A percentile compares a stretch with the other conserved stretches of the same genome.
Evolutionary conservation across 2,888 invertebrate genomes (phyloP).

Genomic region (Octonoba sinensis): DNA sequence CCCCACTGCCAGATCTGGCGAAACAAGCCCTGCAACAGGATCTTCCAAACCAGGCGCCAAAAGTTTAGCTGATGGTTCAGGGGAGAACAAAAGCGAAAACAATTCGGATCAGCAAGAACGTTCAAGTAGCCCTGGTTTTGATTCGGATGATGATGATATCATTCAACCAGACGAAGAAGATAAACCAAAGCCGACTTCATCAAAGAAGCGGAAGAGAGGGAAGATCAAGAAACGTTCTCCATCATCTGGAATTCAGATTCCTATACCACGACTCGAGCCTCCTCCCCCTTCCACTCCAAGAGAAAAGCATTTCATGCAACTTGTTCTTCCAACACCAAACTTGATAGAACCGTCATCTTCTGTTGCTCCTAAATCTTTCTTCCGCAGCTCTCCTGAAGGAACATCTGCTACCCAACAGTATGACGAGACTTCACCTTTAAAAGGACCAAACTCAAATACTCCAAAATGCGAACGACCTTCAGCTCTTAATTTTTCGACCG

Average conservation of each 20-base stretch:
- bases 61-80: conserved; percentile 72
- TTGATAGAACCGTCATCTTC: conserved; percentile 73
- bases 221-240: conserved; percentile 43
- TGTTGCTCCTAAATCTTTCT: conserved; percentile 5
- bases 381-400: conserved; percentile 12
- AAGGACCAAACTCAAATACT: not conserved
- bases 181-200: conserved; percentile 21
- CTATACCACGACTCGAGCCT: conserved; percentile 66
- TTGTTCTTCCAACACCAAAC: conserved; percentile 70
- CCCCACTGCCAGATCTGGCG: conserved; percentile 33
- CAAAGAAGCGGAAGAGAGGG: conserved; percentile 46
- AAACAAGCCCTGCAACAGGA: conserved; percentile 75
- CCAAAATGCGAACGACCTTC: conserved; percentile 75
- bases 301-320: conserved; percentile 39
- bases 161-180: conserved; percentile 27
- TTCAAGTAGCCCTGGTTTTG: conserved; percentile 92
- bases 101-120: conserved; percentile 78
- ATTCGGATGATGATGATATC: conserved; percentile 86
- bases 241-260: conserved; percentile 52
- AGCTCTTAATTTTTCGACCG: conserved; percentile 15
- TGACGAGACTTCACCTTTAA: not conserved
- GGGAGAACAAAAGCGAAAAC: conserved; percentile 67
- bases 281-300: conserved; percentile 28
- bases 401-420: not conserved
- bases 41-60: conserved; percentile 74